Evolutionary conservation across 2,888 invertebrate genomes (phyloP).

Genomic region (Conus canariensis): DNA sequence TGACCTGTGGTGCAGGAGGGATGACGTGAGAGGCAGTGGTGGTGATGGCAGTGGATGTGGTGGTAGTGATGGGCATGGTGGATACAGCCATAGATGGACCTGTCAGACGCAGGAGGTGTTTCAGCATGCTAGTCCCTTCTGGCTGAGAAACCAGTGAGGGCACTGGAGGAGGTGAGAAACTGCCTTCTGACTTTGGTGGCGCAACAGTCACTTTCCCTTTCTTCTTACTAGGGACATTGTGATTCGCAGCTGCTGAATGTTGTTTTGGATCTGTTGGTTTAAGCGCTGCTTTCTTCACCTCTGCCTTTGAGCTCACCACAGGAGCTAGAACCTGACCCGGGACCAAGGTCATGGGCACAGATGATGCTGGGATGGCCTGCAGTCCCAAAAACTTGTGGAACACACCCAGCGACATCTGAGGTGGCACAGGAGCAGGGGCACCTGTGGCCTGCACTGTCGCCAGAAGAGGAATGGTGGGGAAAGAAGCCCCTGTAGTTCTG

Average conservation of each 20-base stretch:
- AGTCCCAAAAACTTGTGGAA: conserved; percentile 18
- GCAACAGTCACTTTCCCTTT: background rate
- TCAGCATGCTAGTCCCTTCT: conserved; percentile 21
- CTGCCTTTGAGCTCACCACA: background rate
- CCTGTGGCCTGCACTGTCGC: background rate
- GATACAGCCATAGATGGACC: background rate
- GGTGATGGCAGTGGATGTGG: background rate
- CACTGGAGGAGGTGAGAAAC: background rate
- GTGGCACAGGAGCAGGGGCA: background rate
- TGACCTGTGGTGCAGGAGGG: no score
- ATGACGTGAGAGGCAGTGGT: background rate
- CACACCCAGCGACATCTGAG: conserved; percentile 5
- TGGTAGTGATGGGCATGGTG: background rate
- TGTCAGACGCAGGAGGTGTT: conserved; percentile 27
- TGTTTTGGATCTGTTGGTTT: background rate
- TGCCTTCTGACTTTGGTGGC: background rate
- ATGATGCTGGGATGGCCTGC: background rate
- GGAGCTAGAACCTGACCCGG: background rate
- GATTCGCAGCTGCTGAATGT: background rate
- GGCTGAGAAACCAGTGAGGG: background rate
- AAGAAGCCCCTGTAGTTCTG: background rate
- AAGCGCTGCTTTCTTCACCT: background rate
- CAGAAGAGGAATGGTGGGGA: background rate
- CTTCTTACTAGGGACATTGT: background rate
- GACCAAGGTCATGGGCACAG: background rate